Evolutionary conservation across 2,797 vertebrate species (phyloP), one percentile per base, ranked within the genome.

Genomic region (Tenualosa ilisha): DNA sequence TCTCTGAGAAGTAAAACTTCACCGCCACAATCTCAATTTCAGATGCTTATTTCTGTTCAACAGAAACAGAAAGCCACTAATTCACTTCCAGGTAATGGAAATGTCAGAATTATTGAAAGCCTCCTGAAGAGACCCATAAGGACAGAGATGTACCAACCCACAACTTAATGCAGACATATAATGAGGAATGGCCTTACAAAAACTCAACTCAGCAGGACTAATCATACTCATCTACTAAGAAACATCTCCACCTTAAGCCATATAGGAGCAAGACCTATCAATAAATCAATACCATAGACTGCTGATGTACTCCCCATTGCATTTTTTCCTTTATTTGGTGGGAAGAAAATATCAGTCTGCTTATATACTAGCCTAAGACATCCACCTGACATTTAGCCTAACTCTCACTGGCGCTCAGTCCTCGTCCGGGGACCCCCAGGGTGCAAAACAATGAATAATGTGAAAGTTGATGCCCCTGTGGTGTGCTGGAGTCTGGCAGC

Each of bases 371-470:
- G 15, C 13, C 31, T 75, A 75, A 43, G 68, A 75, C 37, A 40
- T 75, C 37, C 31, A 75, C 31, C 31, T 75, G 68, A 75, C 31
- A 75, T 75, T 75, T 75, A 75, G 68, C 5, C 31, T 31, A 31
- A 31, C 31, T 75, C 15, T 43, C 68, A 15, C 68, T 20, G 24
- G 68, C 1, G 68, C 68, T 75, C 12, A 75, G 37, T 15, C 3
- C 40, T 31, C 6, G 13, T 75, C 15, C 68, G 0, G 37, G 15
- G 13, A 26, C 68, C 68, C 26, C 26, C 15, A 17, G 68, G 68
- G 31, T 15, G 68, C 68, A 20, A 37, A 13, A 40, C 68, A 40
- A 75, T 75, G 68, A 75, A 75, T 75, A 75, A 75, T 75, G 68
- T 20, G 68, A 4, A 37, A 40, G 68, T 4, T 31, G 68, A 75